Conservation (phyloP, 2,888 invertebrate species). For the Gerris lacustris region DNA sequence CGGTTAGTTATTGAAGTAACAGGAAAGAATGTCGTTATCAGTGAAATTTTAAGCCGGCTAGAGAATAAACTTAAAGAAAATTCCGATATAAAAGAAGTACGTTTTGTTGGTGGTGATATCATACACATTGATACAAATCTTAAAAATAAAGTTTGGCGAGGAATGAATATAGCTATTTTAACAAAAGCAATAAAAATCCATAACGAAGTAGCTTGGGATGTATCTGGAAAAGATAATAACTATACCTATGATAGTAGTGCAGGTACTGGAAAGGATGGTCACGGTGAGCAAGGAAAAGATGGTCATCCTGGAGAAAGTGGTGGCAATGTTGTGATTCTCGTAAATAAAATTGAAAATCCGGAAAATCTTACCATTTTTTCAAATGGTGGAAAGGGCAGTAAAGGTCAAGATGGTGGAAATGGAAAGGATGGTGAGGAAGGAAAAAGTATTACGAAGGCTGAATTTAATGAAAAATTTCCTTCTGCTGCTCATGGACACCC, state of each 20-base stretch:
- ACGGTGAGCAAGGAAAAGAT: slow-evolving; percentile 29
- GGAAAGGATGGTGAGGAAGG: slow-evolving; percentile 30
- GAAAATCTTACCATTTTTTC: slow-evolving; percentile 29
- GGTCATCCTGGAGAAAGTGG: slow-evolving; percentile 32
- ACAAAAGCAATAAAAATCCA: slow-evolving; percentile 27
- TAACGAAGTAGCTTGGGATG: slow-evolving; percentile 27
- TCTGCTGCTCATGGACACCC: neutral
- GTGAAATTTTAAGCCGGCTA: slow-evolving; percentile 23
- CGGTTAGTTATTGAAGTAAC: slow-evolving; percentile 26
- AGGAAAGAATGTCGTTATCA: slow-evolving; percentile 27
- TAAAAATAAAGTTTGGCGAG: slow-evolving; percentile 26
- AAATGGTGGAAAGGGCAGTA: slow-evolving; percentile 31
- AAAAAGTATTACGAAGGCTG: slow-evolving; percentile 10
- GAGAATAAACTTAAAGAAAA: neutral
- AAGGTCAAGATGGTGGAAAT: slow-evolving; percentile 32
- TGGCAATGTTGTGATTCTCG: slow-evolving; percentile 30
- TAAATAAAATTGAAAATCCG: slow-evolving; percentile 26
- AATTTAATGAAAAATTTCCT: neutral
- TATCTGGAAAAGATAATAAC: slow-evolving; percentile 28
- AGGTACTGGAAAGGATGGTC: slow-evolving; percentile 25
- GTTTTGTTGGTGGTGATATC: slow-evolving; percentile 26
- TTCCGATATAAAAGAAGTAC: slow-evolving; percentile 28
- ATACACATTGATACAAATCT: slow-evolving; percentile 27
- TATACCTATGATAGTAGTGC: slow-evolving; percentile 18
- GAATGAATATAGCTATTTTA: slow-evolving; percentile 28